These are phyloP conservation scores for Rhodophaea formosa DNA, from an alignment of 2,888 invertebrate species.

Conservation along the genomic window DNA sequence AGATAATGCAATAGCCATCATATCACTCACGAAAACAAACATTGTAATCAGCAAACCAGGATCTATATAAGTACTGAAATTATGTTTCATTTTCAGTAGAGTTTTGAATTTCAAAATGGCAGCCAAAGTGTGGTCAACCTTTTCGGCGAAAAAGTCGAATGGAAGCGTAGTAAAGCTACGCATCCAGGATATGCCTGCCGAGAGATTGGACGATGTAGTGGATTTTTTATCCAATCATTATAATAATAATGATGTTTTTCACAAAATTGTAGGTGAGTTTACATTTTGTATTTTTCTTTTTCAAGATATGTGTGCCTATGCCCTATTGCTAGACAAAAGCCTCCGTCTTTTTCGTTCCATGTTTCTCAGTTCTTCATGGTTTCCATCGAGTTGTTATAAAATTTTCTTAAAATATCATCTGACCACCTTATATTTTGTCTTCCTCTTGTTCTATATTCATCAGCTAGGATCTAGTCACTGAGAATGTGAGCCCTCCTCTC, in stretches of 20 bases:
- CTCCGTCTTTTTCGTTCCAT: too few species aligned
- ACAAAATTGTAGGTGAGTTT: constrained; percentile 30
- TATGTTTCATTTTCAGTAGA: not conserved
- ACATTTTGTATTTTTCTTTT: not conserved
- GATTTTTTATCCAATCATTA: constrained; percentile 32
- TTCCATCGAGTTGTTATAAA: too few species aligned
- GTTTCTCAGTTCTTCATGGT: too few species aligned
- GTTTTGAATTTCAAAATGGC: constrained; percentile 9
- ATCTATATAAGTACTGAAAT: not conserved
- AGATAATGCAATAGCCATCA: not conserved
- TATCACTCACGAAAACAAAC: not conserved
- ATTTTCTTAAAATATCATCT: too few species aligned
- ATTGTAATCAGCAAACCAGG: not conserved
- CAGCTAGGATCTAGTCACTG: too few species aligned
- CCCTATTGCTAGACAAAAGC: too few species aligned
- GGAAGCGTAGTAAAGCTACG: constrained; percentile 28
- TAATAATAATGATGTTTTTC: constrained; percentile 28
- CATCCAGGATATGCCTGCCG: constrained; percentile 30
- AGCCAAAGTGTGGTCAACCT: constrained; percentile 22
- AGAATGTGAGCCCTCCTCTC: too few species aligned
- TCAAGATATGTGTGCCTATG: too few species aligned
- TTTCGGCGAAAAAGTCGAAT: constrained; percentile 19
- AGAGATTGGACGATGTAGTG: constrained; percentile 31
- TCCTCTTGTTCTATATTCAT: too few species aligned
- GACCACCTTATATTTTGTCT: too few species aligned